phyloP scores from a whole-genome alignment of 2,113 vertebrate genomes.

The Gyps fulvus region DNA sequence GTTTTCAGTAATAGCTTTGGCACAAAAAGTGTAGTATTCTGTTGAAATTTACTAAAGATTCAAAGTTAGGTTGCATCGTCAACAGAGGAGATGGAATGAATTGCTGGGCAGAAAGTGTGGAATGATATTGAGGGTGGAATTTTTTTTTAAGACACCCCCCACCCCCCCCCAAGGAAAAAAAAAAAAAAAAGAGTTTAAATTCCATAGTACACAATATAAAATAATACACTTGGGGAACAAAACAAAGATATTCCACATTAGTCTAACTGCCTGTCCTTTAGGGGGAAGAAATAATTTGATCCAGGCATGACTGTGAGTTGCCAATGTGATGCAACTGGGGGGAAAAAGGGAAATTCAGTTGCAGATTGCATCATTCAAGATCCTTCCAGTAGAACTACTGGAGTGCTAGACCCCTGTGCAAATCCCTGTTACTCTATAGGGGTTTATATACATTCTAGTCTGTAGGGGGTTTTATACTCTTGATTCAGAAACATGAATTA shows the following conservation, averaged over 20 bases:
- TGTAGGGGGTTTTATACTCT: background rate
- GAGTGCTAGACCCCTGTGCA: accelerated
- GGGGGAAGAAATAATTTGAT: background rate
- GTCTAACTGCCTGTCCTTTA: background rate
- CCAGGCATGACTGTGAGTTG: background rate
- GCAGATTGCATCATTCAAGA: too few relatives aligned
- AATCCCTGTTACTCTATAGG: background rate
- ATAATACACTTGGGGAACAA: background rate
- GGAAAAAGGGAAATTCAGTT: background rate
- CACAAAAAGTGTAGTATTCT: background rate
- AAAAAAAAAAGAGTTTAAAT: background rate
- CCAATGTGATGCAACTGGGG: background rate
- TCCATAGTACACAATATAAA: background rate
- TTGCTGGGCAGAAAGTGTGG: background rate
- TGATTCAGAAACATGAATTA: background rate
- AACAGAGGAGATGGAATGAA: background rate
- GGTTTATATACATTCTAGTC: background rate
- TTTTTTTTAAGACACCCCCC: background rate
- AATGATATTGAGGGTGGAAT: background rate
- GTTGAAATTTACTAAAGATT: background rate
- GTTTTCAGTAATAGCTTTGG: constrained; percentile 35
- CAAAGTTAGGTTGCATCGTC: background rate
- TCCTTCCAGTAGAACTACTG: background rate
- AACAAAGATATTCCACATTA: background rate
- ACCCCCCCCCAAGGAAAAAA: too few relatives aligned